Evolutionary conservation across 2,797 vertebrate genomes (phyloP), one percentile per base, ranked within the genome.

Genomic region (Galago senegalensis): DNA sequence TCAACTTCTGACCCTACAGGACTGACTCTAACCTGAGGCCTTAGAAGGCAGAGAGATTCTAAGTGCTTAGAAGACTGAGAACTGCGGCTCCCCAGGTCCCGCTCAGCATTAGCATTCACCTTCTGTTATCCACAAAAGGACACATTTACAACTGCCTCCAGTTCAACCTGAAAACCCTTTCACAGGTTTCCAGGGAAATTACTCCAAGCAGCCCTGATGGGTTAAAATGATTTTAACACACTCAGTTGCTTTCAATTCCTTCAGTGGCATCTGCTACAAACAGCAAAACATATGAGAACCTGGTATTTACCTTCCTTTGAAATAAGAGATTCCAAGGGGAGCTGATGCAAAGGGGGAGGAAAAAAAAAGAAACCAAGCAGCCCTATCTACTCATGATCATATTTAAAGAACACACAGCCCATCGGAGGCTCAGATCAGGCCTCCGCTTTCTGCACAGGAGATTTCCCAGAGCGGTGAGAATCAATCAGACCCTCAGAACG

Each of bases 41-140:
- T 37, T 31, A 20, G 69, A n/a, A 34, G 21, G n/a, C n/a, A 86
- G 75, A 58, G 21, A 27, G 37, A 17, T 18, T 56, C 63, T 14
- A 21, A 73, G 60, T 58, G 34, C 60, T 58, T 14, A n/a, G 25
- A 14, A 83, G 92, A 72, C 12, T 53, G 17, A 91, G 58, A 79
- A 27, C 46, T 61, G 31, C 67, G 4, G 67, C 60, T 80, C 31
- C 85, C 40, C 0, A 4, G 16, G 27, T 20, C 73, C 69, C 40
- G 63, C 94, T 91, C 93, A 56, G 70, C 95, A 95, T 96, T 87
- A 97, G 87, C 94, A 96, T 89, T 96, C 97, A 95, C 82, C 86
- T 96, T 95, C 88, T 90, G 86, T 77, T 40, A 75, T 13, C 86
- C 65, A 89, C 88, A 67, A 96, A 97, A 95, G 86, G 97, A 96